Evolutionary conservation across 2,888 invertebrate genomes (phyloP).

Genomic region (Drosophila cyrtoloma): DNA sequence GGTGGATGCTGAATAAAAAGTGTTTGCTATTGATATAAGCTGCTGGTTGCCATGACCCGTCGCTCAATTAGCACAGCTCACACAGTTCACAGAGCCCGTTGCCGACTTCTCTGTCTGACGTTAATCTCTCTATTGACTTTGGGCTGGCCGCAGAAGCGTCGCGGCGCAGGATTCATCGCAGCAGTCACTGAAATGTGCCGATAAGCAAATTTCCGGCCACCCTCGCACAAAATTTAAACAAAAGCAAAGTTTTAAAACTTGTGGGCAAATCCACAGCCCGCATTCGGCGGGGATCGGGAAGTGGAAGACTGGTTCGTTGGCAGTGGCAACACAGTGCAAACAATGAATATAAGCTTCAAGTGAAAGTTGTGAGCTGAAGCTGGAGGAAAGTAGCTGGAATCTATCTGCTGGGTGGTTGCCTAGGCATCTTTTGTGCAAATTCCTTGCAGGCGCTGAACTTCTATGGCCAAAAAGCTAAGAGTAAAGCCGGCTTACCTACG

Average conservation of each 20-base stretch:
- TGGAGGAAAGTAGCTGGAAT: not conserved
- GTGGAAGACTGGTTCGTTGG: constrained; percentile 43
- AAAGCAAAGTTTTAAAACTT: constrained; percentile 73
- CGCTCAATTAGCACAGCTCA: constrained; percentile 75
- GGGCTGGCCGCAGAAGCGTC: constrained; percentile 29
- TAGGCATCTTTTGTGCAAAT: constrained; percentile 71
- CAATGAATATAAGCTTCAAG: constrained; percentile 71
- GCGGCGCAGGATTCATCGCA: not conserved
- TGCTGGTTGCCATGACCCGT: constrained; percentile 69
- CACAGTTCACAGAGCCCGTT: constrained; percentile 32
- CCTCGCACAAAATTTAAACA: constrained; percentile 75
- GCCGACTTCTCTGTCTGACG: constrained; percentile 53
- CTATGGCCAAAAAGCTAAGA: constrained; percentile 70
- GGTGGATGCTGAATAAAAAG: constrained; percentile 58
- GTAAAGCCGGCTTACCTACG: constrained; percentile 71
- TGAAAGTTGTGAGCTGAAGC: constrained; percentile 35
- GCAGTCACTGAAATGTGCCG: constrained; percentile 67
- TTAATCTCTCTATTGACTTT: constrained; percentile 79
- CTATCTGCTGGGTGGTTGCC: constrained; percentile 66
- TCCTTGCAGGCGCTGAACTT: constrained; percentile 63
- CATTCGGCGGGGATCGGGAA: not conserved
- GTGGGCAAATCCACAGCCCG: constrained; percentile 44
- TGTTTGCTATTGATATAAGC: constrained; percentile 68
- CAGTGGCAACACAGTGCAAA: constrained; percentile 68
- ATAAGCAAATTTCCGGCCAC: constrained; percentile 79